Evolutionary conservation across 1,140 invertebrate species (phyloP), one percentile per base, ranked within the genome.

Genomic region (Drosophila virilis): DNA sequence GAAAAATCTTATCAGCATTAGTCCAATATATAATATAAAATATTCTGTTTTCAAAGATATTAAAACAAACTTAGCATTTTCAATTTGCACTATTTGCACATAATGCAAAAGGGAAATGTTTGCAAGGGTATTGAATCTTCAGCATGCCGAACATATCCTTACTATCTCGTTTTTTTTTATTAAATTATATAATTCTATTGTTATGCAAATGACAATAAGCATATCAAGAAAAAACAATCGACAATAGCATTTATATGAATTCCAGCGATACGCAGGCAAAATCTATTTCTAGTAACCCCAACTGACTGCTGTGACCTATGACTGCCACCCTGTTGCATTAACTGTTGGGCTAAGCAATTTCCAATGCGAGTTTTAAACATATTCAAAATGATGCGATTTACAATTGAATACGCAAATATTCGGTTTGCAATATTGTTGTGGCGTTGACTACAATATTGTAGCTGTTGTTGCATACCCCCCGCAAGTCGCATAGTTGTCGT

Each of bases 321-420:
- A 10, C 42, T 48, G n/a, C 6, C 32, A 22, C 38, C 32, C 12
- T 66, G 52, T 52, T 72, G 54, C 62, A 67, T 54, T 37, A 71
- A 33, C 5, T 10, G 37, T 45, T 65, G 35, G 10, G 50, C 17
- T 15, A 51, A 54, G 40, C 64, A 4, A n/a, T 55, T 54, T 40
- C 28, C 8, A 28, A n/a, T 60, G 57, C 64, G 50, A 61, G 71
- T 74, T 40, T 22, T 8, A 38, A 61, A 45, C 64, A 68, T 68
- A 65, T 68, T 45, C 54, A 52, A 32, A 54, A 17, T 13, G 10
- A 22, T 48, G 13, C 22, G 22, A 28, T 48, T 40, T n/a, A 5
- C 33, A 58, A 46, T 54, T 60, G 55, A 48, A 54, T 73, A 28
- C 71, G 71, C 64, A 73, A 66, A 66, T 59, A 38, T 42, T 50